These are phyloP conservation scores for Philotrypesis tridentata DNA, from an alignment of 1,140 invertebrate species.

Conservation along the genomic window DNA sequence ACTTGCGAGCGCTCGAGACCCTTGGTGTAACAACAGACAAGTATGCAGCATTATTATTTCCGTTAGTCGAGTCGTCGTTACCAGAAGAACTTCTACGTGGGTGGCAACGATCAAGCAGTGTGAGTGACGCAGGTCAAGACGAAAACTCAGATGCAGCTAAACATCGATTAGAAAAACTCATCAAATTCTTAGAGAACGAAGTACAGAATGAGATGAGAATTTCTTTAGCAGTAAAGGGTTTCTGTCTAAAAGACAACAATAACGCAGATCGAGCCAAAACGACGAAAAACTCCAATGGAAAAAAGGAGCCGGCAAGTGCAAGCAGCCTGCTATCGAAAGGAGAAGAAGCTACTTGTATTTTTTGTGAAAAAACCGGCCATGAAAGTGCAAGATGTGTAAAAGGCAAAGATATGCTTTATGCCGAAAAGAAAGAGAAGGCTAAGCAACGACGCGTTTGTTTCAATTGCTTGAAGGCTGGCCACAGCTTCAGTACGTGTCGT, in stretches of 20 bases:
- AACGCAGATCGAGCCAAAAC: too few species aligned
- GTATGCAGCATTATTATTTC: slow-evolving; percentile 59
- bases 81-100: slow-evolving; percentile 58
- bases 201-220: slow-evolving; percentile 57
- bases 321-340: too few species aligned
- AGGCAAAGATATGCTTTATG: too few species aligned
- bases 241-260: too few species aligned
- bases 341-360: too few species aligned
- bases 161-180: slow-evolving; percentile 48
- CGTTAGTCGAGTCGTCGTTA: slow-evolving; percentile 63
- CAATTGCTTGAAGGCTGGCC: slow-evolving; percentile 36
- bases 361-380: too few species aligned
- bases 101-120: slow-evolving; percentile 51
- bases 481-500: background rate
- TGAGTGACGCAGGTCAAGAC: background rate
- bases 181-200: slow-evolving; percentile 55
- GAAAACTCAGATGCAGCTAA: too few species aligned
- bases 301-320: too few species aligned
- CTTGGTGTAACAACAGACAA: slow-evolving; percentile 58
- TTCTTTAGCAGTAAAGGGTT: too few species aligned
- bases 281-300: too few species aligned
- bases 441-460: slow-evolving; percentile 42
- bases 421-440: too few species aligned
- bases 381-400: too few species aligned
- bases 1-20: slow-evolving; percentile 58